Evolutionary conservation across 2,888 invertebrate species (phyloP), one percentile per base, ranked within the genome.

Genomic region (Lepidochitona cinerea): DNA sequence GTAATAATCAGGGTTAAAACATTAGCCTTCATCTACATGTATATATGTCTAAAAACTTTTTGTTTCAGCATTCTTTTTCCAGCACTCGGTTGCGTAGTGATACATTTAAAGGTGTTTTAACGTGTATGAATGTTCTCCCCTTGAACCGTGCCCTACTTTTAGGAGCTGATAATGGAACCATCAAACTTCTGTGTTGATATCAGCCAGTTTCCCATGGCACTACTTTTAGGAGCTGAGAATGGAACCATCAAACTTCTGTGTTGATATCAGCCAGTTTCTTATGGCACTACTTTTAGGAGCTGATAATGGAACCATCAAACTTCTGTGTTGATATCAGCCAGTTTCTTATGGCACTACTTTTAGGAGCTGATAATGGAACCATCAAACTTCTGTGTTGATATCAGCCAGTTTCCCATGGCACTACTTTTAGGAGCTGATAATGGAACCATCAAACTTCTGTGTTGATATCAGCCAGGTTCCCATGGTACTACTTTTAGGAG

Each of bases 31-130:
- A n/a, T n/a, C n/a, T n/a, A n/a, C n/a, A n/a, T n/a, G n/a, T n/a
- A n/a, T n/a, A n/a, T n/a, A n/a, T n/a, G n/a, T n/a, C n/a, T n/a
- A n/a, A n/a, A n/a, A n/a, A n/a, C n/a, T n/a, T 49, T 49, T 49
- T 4, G 18, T 49, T 49, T 1, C 49, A 89, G 84, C 94, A 96
- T 0, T 93, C 94, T 0, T 96, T 95, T 91, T 95, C 95, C 0
- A 95, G 95, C 78, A 96, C 96, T 12, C 95, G 88, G 89, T 92
- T 98, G 18, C 93, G 96, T 37, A 94, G 96, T 0, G 98, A 98
- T 88, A 94, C 96, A 1, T 96, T 98, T 89, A 95, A 94, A 86
- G 98, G 98, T 6, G 95, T 97, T 9, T 92, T 99, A 18, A 97
- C 98, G 12, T 94, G 96, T 64, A 94, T 98, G 94, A 93, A 96